Base-by-base conservation (phyloP, 2,888 invertebrate species). In the Gandaritis pyraliata region DNA sequence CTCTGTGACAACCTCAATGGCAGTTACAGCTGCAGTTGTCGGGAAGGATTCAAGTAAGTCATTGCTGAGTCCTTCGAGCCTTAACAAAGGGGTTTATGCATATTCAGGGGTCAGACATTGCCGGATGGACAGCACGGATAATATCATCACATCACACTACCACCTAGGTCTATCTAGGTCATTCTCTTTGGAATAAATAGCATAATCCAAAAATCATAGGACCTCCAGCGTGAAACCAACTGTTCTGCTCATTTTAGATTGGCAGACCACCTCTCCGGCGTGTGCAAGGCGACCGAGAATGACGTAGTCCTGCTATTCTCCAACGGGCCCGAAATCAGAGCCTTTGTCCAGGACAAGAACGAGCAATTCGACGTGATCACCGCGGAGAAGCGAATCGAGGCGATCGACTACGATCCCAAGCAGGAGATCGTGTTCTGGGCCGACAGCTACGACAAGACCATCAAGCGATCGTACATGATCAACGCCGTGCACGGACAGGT, bases 361-460 rank as follows among this genome's bases (percentile, higher is more conserved):
- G 95, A 96, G 68, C 95, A 96, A 78, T 88, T 95, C 64, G 96
- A 96, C 72, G 95, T 98, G 0, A 95, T 98, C 48, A 93, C 94
- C 0, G 94, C 96, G 11, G 98, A 98, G 81, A 97, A 97, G 83
- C 94, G 98, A 53, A 96, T 99, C 57, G 96, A 98, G 77, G 97
- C 98, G 0, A 90, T 99, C 53, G 99, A 99, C 85, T 97, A 97
- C 76, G 97, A 98, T 85, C 96, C 97, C 0, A 94, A 93, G 61
- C 90, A 93, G 18, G 96, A 97, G 80, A 96, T 98, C 81, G 92
- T 99, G 58, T 99, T 97, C 92, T 99, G 99, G 98, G 97, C 98
- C 0, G 99, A 99, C 83, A 96, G 96, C 69, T 96, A 96, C 76
- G 96, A 97, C 64, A 96, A 96, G 81, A 96, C 96, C 1, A 97